Base-by-base conservation (phyloP, 2,888 invertebrate genomes). In the Andrena dorsata region DNA sequence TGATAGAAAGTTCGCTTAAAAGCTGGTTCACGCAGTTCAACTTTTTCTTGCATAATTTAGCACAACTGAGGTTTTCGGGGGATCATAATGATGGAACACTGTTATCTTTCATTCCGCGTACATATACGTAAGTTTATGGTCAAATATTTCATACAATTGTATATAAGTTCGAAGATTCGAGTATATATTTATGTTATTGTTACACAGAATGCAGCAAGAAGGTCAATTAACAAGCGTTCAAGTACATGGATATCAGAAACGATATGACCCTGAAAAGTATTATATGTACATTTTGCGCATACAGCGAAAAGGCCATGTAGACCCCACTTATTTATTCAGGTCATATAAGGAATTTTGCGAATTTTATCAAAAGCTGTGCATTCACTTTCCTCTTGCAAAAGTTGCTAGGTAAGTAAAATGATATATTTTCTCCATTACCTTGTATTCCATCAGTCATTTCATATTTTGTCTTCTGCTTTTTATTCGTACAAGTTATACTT, bases 301-400 rank as follows among this genome's bases (percentile, higher is more conserved):
- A 49, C 97, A 96, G 91, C 95, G 99, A 72, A 97, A 97, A 89
- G 96, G 96, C 64, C 97, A 98, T 93, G 96, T 96, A n/a, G 98
- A 98, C 92, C 97, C 98, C 0, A 96, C 97, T 85, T 97, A 97
- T 91, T 95, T 99, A 71, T 98, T 98, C 94, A 96, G 99, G 80
- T 98, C 98, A 0, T 99, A 98, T 94, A 98, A 98, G 90, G 99
- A 99, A 95, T 99, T 99, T 94, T 97, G 97, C 16, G 99, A 99
- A 94, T 96, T 99, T 77, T 98, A 99, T 93, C 97, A 98, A 94
- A 99, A 99, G 94, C 95, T 99, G 64, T 98, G 98, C 92, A 95
- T 97, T 87, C 97, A 97, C 93, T 99, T 98, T 95, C 98, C 99
- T 0, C 95, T 98, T 86, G 97, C 98, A 16, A 98, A 97, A 93